Evolutionary conservation across 2,888 invertebrate species (phyloP), one percentile per base, ranked within the genome.

Genomic region (Spodoptera exigua): DNA sequence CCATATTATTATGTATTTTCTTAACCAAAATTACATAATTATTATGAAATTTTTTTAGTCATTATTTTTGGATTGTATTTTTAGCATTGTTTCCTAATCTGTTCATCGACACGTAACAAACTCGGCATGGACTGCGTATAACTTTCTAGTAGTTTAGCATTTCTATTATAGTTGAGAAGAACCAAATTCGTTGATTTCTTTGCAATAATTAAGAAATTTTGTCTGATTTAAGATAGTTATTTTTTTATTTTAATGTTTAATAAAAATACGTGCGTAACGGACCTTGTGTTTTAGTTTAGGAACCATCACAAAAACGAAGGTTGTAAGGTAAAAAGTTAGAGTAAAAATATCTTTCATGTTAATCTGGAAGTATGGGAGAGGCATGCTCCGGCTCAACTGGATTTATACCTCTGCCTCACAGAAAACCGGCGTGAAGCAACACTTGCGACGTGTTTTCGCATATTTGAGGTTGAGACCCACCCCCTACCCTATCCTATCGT

Each of bases 171-270:
- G 57, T 63, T 35, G 21, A 59, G 9, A 3, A 41, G 51, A 62
- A 46, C 52, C 41, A 47, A 65, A 61, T 58, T 61, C 32, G 16
- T 53, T 49, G 45, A 65, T 58, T 58, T 61, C 35, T 16, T 53
- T 49, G 68, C 64, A 64, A 39, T 40, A 41, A 41, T 41, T 46
- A 43, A 59, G 52, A 43, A 53, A 65, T 47, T 65, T 67, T 68
- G 72, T 72, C 70, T 82, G 68, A 76, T 74, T 79, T 76, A 71
- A 74, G 72, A 79, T 55, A 71, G 66, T 80, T 80, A 75, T 76
- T 79, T 83, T 83, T 80, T 58, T 84, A 81, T 78, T 77, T 70
- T 62, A 70, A 74, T 69, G 61, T 73, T 79, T 76, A 82, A 76
- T 82, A 79, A 84, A 84, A 75, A 54, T 79, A 67, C 66, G 43